These are phyloP conservation scores for Ammodytes dubius DNA, from an alignment of 2,113 vertebrate species.

Conservation along the genomic window DNA sequence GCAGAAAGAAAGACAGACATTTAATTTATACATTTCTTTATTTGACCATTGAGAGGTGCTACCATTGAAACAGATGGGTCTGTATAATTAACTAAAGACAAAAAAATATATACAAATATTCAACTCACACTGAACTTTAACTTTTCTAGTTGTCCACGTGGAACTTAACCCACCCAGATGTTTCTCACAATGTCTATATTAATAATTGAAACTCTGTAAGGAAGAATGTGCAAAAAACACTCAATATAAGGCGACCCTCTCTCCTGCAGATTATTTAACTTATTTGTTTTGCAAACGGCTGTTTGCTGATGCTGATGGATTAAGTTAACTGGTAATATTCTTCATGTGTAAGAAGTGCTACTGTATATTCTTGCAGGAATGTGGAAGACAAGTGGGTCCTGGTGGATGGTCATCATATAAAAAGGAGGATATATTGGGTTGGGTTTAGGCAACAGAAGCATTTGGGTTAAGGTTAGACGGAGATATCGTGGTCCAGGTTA, in stretches of 20 bases:
- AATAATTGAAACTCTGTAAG: too few relatives aligned
- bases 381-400: too few relatives aligned
- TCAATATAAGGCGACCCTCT: background rate
- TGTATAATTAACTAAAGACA: background rate
- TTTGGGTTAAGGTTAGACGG: background rate
- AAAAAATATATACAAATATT: background rate
- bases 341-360: too few relatives aligned
- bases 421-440: background rate
- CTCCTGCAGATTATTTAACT: too few relatives aligned
- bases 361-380: too few relatives aligned
- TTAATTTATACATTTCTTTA: slow-evolving; percentile 14
- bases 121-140: too few relatives aligned
- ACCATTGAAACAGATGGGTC: background rate
- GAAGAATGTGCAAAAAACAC: too few relatives aligned
- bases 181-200: background rate
- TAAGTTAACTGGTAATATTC: too few relatives aligned
- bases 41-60: background rate
- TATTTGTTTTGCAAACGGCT: too few relatives aligned
- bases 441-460: background rate
- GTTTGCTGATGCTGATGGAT: too few relatives aligned
- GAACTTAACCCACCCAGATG: background rate
- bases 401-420: too few relatives aligned
- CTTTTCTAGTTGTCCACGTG: background rate
- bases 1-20: background rate
- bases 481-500: background rate